phyloP scores from a whole-genome alignment of 1,140 invertebrate genomes.

The Paraescarpia echinospica region DNA sequence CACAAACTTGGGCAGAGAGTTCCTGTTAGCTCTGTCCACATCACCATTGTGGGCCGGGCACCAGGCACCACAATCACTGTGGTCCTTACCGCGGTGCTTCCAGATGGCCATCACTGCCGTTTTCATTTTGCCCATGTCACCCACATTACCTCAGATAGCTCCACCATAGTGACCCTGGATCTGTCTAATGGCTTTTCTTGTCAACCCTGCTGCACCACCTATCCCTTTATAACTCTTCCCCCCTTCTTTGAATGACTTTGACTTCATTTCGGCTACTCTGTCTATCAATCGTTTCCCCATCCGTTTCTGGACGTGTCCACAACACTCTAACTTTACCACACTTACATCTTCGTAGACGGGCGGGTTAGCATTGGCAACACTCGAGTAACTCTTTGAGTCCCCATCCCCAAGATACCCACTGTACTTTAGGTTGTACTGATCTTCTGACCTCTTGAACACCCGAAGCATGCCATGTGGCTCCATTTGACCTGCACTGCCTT shows the following conservation, averaged over 20 bases:
- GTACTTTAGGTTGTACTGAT: neutral
- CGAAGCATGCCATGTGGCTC: neutral
- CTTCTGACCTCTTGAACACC: neutral
- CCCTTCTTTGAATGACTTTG: neutral
- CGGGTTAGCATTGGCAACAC: conserved; percentile 3
- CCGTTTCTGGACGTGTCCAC: too few species aligned
- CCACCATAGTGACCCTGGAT: conserved; percentile 12
- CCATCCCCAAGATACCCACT: conserved; percentile 10
- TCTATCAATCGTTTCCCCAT: too few species aligned
- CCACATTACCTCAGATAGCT: neutral
- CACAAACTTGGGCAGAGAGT: neutral
- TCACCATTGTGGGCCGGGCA: neutral
- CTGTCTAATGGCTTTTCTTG: neutral
- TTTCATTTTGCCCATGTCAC: conserved; percentile 10
- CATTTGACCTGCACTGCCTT: neutral
- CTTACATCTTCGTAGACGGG: neutral
- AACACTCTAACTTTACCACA: neutral
- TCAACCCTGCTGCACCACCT: conserved; percentile 2
- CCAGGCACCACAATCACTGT: too few species aligned
- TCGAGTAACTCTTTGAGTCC: conserved; percentile 8
- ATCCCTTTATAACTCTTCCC: conserved; percentile 12
- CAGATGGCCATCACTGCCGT: conserved; percentile 11
- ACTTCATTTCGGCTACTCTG: neutral
- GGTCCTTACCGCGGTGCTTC: conserved; percentile 7
- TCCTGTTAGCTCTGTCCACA: neutral